Conservation (phyloP, 2,113 vertebrate species). For the Nanorana parkeri region DNA sequence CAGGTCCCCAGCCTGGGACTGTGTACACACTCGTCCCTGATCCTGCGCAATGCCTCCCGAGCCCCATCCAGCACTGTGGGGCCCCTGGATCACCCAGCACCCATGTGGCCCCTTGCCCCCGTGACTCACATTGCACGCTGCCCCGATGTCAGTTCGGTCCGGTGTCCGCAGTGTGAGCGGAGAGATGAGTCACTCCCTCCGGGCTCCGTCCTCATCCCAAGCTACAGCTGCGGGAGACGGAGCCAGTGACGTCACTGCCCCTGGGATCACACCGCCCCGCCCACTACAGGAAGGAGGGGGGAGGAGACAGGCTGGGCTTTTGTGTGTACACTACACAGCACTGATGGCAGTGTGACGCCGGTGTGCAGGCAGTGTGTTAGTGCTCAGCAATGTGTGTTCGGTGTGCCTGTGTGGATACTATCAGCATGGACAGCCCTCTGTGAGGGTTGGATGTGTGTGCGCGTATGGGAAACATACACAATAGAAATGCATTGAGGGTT, state of each 20-base stretch:
- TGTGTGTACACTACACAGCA: neutral
- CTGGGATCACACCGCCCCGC: neutral
- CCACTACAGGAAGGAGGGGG: neutral
- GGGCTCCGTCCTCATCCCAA: neutral
- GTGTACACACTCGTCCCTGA: too few relatives aligned
- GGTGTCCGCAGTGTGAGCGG: neutral
- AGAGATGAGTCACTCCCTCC: conserved; percentile 14
- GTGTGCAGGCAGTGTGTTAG: too few relatives aligned
- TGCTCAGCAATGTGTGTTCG: too few relatives aligned
- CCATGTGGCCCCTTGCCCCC: too few relatives aligned
- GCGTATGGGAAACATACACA: too few relatives aligned
- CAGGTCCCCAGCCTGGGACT: too few relatives aligned
- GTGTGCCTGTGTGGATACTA: too few relatives aligned
- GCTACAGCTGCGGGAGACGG: neutral
- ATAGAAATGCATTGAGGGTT: too few relatives aligned
- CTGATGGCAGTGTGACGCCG: too few relatives aligned
- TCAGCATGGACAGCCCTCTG: too few relatives aligned
- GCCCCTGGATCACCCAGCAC: neutral
- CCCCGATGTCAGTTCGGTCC: neutral
- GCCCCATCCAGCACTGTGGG: neutral
- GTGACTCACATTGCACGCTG: conserved; percentile 11
- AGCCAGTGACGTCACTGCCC: conserved; percentile 20
- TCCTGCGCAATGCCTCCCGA: neutral
- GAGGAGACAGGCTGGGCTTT: neutral
- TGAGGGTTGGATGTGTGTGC: too few relatives aligned